phyloP scores from a whole-genome alignment of 2,888 invertebrate species.

The Drosophila bunnanda region DNA sequence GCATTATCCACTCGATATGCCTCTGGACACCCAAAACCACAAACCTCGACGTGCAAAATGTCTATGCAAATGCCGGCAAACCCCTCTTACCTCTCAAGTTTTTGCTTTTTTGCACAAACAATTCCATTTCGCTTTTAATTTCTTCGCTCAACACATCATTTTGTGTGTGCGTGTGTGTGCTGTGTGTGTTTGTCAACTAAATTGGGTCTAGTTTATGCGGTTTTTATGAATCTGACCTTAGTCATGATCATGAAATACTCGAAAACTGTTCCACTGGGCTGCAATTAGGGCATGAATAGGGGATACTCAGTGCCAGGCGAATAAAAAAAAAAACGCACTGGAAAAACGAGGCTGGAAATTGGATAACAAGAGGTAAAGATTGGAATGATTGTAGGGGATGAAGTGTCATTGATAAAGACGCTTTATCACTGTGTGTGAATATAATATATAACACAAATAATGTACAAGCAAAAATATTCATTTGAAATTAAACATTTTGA shows the following conservation, averaged over 20 bases:
- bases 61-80: slow-evolving; percentile 60
- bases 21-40: slow-evolving; percentile 55
- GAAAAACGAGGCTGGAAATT: slow-evolving; percentile 27
- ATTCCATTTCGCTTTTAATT: slow-evolving; percentile 68
- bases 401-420: slow-evolving; percentile 1
- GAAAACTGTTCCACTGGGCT: slow-evolving; percentile 46
- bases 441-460: not conserved
- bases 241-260: slow-evolving; percentile 76
- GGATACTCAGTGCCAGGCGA: slow-evolving; percentile 45
- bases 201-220: slow-evolving; percentile 78
- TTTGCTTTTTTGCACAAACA: slow-evolving; percentile 44
- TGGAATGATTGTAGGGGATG: slow-evolving; percentile 8
- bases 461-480: too few relatives aligned
- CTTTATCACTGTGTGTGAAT: not conserved
- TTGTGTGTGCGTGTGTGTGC: slow-evolving; percentile 37
- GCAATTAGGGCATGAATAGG: slow-evolving; percentile 56
- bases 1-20: slow-evolving; percentile 37
- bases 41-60: slow-evolving; percentile 48
- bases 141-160: slow-evolving; percentile 56
- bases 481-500: not conserved
- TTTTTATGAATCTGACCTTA: slow-evolving; percentile 77
- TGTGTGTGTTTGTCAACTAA: slow-evolving; percentile 54
- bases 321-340: not conserved
- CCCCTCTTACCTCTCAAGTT: slow-evolving; percentile 12
- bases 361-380: slow-evolving; percentile 35